Evolutionary conservation across 2,888 invertebrate genomes (phyloP), one percentile per base, ranked within the genome.

Genomic region (Malacosoma neustria): DNA sequence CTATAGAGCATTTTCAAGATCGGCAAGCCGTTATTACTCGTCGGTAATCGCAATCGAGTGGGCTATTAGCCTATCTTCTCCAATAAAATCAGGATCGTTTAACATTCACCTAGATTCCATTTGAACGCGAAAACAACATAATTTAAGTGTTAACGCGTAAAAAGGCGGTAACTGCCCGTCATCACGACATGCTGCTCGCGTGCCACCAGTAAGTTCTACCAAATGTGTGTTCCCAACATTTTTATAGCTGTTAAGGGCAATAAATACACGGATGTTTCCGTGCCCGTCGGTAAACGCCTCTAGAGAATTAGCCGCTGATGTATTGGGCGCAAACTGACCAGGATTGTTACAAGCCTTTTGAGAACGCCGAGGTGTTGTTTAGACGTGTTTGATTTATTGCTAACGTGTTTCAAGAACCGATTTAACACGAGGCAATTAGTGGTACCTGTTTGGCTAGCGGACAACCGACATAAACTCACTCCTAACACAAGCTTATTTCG

Each of bases 201-300:
- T 75, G 60, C 65, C 49, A 42, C 49, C 72, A 61, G 68, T 74
- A 67, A 69, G 61, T 75, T 69, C 69, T 54, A 42, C 63, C 73
- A 76, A 50, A 76, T 73, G 72, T 72, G 64, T 72, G 69, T 72
- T 71, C 50, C 57, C 49, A 69, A 72, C 71, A 72, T 69, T 74
- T 77, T 76, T 75, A 75, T 74, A 58, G 68, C 66, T 58, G 61
- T 67, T 63, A 61, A 49, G 51, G 50, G 64, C 68, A 61, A 72
- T 74, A 77, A 77, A 74, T 73, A 70, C 42, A 41, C 35, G 47
- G 43, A 40, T 40, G 35, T 33, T 37, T 40, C 40, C 44, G 46
- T 43, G 48, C 44, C 46, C 43, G 48, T 13, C 37, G 36, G 44
- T 52, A 48, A 52, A 45, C 45, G 51, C 51, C 52, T 54, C 55